A percentile compares a stretch with the other conserved stretches of the same genome.
Conservation (phyloP, 2,797 vertebrate species). For the Tangara arthus region DNA sequence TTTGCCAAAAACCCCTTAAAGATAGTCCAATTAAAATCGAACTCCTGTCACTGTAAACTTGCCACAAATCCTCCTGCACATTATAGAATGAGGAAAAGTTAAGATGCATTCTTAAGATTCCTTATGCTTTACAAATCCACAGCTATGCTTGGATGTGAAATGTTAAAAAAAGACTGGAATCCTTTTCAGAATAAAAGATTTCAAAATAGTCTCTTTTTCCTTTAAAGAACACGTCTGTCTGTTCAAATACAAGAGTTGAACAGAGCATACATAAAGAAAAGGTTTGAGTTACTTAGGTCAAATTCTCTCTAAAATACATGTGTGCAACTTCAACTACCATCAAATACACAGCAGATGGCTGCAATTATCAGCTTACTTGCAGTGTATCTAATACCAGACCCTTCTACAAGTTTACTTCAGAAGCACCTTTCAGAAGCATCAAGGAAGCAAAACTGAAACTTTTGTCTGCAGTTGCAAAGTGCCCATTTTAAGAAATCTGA, state of each 20-base stretch:
- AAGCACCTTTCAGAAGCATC: background rate
- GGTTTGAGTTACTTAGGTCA: background rate
- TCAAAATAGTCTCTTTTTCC: constrained; percentile 39
- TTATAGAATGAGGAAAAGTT: constrained; percentile 4
- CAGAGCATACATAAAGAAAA: background rate
- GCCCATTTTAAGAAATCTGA: background rate
- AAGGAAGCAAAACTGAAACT: background rate
- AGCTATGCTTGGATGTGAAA: constrained; percentile 30
- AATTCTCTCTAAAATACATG: background rate
- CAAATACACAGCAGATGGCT: background rate
- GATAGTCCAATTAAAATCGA: background rate
- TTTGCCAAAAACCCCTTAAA: background rate
- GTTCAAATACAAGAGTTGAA: background rate
- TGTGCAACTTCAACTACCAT: background rate
- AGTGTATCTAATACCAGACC: background rate
- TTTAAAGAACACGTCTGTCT: constrained; percentile 33
- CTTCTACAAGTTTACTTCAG: background rate
- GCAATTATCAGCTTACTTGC: background rate
- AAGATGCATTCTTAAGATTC: constrained; percentile 59
- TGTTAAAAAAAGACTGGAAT: background rate
- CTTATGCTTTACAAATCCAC: constrained; percentile 60
- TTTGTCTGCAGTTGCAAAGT: background rate
- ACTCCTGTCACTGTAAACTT: background rate
- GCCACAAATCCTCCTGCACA: background rate
- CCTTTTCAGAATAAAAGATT: constrained; percentile 46